These are phyloP conservation scores for Formica exsecta DNA, from an alignment of 1,140 invertebrate genomes.

Conservation along the genomic window DNA sequence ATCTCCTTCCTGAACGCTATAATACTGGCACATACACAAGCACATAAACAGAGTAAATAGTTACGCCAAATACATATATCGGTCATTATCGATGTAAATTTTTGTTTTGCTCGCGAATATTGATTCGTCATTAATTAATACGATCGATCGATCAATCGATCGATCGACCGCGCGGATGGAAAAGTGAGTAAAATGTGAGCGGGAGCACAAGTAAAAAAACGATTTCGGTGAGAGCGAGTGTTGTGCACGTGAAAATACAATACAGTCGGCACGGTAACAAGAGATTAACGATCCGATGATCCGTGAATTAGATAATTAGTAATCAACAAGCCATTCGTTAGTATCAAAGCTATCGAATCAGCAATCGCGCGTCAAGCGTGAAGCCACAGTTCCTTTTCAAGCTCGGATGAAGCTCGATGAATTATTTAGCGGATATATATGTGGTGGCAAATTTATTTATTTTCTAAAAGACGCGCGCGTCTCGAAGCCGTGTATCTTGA, in stretches of 20 bases:
- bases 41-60: constrained; percentile 43
- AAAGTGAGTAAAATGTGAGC: constrained; percentile 7
- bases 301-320: constrained; percentile 71
- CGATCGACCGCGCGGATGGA: background rate
- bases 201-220: constrained; percentile 16
- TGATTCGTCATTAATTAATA: background rate
- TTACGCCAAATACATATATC: background rate
- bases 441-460: constrained; percentile 12
- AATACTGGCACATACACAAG: constrained; percentile 41
- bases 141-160: background rate
- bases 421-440: constrained; percentile 59
- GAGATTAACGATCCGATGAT: constrained; percentile 53
- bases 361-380: constrained; percentile 82
- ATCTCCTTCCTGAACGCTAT: constrained; percentile 37
- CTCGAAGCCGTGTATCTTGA: constrained; percentile 1
- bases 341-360: constrained; percentile 77
- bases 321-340: constrained; percentile 81
- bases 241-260: constrained; percentile 41
- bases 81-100: background rate
- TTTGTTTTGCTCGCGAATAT: background rate
- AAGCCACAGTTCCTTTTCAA: constrained; percentile 76
- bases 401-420: constrained; percentile 71
- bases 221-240: constrained; percentile 34
- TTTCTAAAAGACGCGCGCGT: constrained; percentile 17
- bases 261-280: constrained; percentile 33